These are phyloP conservation scores for Oryzias celebensis DNA, from an alignment of 2,113 vertebrate species.

Conservation along the genomic window DNA sequence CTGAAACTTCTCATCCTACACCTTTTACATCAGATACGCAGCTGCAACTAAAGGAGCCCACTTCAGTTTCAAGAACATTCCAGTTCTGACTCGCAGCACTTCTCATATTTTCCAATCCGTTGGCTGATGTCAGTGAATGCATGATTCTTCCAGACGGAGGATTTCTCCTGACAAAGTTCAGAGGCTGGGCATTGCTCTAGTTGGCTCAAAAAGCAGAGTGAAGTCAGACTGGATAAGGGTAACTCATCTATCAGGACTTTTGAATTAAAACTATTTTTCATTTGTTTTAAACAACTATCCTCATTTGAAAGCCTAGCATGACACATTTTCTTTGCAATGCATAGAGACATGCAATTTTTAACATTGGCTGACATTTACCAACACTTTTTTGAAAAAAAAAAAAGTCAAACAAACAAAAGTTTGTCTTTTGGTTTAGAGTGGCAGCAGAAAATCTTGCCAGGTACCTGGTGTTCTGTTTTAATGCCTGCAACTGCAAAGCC, in stretches of 20 bases:
- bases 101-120: constrained; percentile 46
- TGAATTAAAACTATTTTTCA: too few relatives aligned
- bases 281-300: too few relatives aligned
- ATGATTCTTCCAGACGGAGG: constrained; percentile 41
- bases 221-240: constrained; percentile 19
- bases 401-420: constrained; percentile 40
- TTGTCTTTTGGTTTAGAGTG: constrained; percentile 4
- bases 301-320: too few relatives aligned
- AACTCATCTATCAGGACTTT: constrained; percentile 1
- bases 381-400: not conserved
- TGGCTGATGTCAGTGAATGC: constrained; percentile 48
- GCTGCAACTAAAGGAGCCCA: constrained; percentile 14
- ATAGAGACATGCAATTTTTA: too few relatives aligned
- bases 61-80: constrained; percentile 28
- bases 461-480: constrained; percentile 20
- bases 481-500: constrained; percentile 18
- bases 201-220: constrained; percentile 33
- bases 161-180: constrained; percentile 31
- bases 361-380: not conserved
- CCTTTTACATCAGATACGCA: constrained; percentile 4
- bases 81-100: constrained; percentile 27
- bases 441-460: constrained; percentile 3
- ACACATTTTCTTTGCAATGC: too few relatives aligned
- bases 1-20: constrained; percentile 17
- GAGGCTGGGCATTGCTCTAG: constrained; percentile 28